A percentile compares a stretch with the other conserved stretches of the same genome.
Conservation (phyloP, 2,888 invertebrate genomes). For the Aromia moschata region DNA sequence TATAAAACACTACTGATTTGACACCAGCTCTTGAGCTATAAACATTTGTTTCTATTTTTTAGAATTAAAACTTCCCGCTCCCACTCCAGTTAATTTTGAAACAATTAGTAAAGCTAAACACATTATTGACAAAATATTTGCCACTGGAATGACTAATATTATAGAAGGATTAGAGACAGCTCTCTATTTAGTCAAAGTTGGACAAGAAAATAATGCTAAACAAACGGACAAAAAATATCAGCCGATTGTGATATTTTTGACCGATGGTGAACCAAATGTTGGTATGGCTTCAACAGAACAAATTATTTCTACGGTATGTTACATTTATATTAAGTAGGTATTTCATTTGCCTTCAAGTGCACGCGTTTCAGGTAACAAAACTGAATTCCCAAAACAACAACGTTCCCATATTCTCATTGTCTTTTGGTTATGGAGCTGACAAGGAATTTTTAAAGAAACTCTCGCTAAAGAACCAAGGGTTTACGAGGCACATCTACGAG, state of each 20-base stretch:
- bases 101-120: conserved; percentile 69
- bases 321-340: too few relatives aligned
- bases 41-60: neutral
- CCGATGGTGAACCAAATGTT: conserved; percentile 73
- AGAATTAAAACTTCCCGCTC: conserved; percentile 59
- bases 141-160: conserved; percentile 74
- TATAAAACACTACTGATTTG: too few relatives aligned
- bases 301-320: conserved; percentile 66
- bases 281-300: conserved; percentile 66
- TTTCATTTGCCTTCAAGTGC: too few relatives aligned
- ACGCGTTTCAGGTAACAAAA: conserved; percentile 61
- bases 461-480: conserved; percentile 72
- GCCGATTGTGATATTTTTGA: conserved; percentile 72
- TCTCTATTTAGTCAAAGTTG: conserved; percentile 69
- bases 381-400: conserved; percentile 62
- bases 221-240: conserved; percentile 58
- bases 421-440: conserved; percentile 75
- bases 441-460: conserved; percentile 72
- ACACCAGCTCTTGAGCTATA: too few relatives aligned
- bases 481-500: conserved; percentile 76
- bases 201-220: conserved; percentile 52
- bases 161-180: conserved; percentile 54
- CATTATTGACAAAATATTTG: conserved; percentile 66
- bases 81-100: conserved; percentile 65
- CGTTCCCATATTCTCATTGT: conserved; percentile 70